These are phyloP conservation scores for Cryptomyrus ogoouensis DNA, from an alignment of 2,113 vertebrate genomes.

Conservation along the genomic window DNA sequence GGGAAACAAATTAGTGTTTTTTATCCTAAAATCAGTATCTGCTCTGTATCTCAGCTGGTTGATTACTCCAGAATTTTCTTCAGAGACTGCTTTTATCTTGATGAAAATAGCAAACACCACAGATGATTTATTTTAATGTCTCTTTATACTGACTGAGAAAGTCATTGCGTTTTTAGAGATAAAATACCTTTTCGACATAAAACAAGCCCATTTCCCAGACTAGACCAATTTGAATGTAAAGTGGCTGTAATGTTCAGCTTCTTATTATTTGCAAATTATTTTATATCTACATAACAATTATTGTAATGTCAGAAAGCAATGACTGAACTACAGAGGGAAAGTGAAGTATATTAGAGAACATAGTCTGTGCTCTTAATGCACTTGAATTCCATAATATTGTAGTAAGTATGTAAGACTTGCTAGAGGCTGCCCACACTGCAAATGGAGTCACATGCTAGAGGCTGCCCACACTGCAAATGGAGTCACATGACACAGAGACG, in stretches of 20 bases:
- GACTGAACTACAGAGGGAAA: background rate
- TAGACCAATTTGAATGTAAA: background rate
- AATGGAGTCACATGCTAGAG: background rate
- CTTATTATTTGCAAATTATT: constrained; percentile 11
- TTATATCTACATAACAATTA: constrained; percentile 9
- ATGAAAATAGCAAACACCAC: background rate
- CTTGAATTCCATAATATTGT: background rate
- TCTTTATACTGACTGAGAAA: background rate
- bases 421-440: background rate
- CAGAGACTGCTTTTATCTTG: background rate
- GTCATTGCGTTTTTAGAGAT: background rate
- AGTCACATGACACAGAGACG: background rate
- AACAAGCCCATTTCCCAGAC: background rate
- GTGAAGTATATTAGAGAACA: background rate
- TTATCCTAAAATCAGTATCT: background rate
- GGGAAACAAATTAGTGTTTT: background rate
- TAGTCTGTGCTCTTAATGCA: background rate
- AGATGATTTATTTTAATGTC: constrained; percentile 10
- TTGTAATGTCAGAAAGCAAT: background rate
- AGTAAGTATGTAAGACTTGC: background rate
- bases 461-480: background rate
- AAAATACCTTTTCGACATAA: background rate
- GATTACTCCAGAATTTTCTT: background rate
- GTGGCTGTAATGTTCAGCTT: background rate
- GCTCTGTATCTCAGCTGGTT: background rate